Percentiles rank a stretch among this genome's conserved stretches.
These are phyloP conservation scores for Amphiprion percula DNA, from an alignment of 2,113 vertebrate genomes.

Conservation along the genomic window DNA sequence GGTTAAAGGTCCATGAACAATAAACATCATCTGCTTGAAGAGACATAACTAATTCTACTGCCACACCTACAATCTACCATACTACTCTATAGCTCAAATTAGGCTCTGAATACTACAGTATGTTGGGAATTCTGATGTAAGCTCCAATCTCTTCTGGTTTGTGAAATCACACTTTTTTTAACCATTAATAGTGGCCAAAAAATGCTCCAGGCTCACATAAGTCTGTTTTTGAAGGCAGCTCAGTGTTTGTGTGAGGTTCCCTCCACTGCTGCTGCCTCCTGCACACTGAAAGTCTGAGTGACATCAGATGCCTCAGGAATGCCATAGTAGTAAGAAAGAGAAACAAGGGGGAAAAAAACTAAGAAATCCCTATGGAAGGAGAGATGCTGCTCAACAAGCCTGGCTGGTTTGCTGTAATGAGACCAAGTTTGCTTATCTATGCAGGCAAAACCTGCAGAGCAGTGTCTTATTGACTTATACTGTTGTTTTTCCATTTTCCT, in stretches of 20 bases:
- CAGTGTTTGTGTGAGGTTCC: neutral
- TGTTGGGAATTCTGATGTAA: slow-evolving; percentile 43
- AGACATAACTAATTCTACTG: neutral
- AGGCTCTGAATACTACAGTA: slow-evolving; percentile 7
- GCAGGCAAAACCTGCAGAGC: slow-evolving; percentile 36
- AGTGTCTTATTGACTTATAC: neutral
- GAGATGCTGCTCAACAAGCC: slow-evolving; percentile 59
- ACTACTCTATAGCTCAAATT: neutral
- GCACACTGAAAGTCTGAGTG: slow-evolving; percentile 25
- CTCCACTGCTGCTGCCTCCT: neutral
- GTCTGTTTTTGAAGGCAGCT: neutral
- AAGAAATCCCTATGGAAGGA: slow-evolving; percentile 29
- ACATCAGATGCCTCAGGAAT: slow-evolving; percentile 60
- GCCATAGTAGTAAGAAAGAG: slow-evolving; percentile 21
- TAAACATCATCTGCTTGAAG: neutral
- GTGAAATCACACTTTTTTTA: slow-evolving; percentile 15
- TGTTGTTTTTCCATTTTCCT: slow-evolving; percentile 13
- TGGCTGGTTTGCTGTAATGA: slow-evolving; percentile 55
- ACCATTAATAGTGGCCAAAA: too few relatives aligned
- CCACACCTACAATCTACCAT: too few relatives aligned
- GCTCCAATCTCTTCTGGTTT: slow-evolving; percentile 8
- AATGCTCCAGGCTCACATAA: neutral
- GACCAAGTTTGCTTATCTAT: neutral
- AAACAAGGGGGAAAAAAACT: neutral
- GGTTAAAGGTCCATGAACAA: neutral